Evolutionary conservation across 2,888 invertebrate genomes (phyloP), one percentile per base, ranked within the genome.

Genomic region (Andrena camellia): DNA sequence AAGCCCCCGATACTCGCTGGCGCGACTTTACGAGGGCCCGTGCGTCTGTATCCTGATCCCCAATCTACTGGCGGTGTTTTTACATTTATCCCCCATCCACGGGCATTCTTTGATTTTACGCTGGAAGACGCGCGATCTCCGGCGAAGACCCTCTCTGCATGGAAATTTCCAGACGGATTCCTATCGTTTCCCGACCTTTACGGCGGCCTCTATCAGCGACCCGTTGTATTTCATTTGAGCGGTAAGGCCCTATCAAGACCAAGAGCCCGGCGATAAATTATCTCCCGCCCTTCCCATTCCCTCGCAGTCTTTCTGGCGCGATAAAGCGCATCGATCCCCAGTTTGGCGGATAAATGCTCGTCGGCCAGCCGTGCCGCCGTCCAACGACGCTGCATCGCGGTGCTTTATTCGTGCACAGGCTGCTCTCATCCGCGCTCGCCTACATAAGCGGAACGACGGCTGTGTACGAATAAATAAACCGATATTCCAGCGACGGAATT

Each of bases 301-400:
- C 57, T 42, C 64, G 64, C 20, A 42, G 48, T 68, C 68, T 82
- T 71, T 71, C 75, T n/a, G 68, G 7, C 68, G 71, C 78, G 86
- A 86, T 81, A 84, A 81, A 86, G 69, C 76, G 74, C 78, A 86
- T 86, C 86, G 86, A 86, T 86, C 86, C 73, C 13, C 2, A 26
- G 72, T 80, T 78, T 63, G 42, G 63, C 59, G 86, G 68, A 86
- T 84, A 74, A 86, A 84, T 71, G 73, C 64, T 23, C 63, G 54
- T 50, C 69, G 66, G 23, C 59, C 50, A 60, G n/a, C 23, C 57
- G 67, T 69, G 50, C 57, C 57, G 23, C 4, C 64, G 33, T 59
- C 35, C 10, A 63, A 64, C 33, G 42, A 13, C 23, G 48, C 75
- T 57, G 13, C 76, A 52, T n/a, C 26, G 23, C 50, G 50, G 48